Evolutionary conservation across 2,888 invertebrate genomes (phyloP), one percentile per base, ranked within the genome.

Genomic region (Belgica antarctica): DNA sequence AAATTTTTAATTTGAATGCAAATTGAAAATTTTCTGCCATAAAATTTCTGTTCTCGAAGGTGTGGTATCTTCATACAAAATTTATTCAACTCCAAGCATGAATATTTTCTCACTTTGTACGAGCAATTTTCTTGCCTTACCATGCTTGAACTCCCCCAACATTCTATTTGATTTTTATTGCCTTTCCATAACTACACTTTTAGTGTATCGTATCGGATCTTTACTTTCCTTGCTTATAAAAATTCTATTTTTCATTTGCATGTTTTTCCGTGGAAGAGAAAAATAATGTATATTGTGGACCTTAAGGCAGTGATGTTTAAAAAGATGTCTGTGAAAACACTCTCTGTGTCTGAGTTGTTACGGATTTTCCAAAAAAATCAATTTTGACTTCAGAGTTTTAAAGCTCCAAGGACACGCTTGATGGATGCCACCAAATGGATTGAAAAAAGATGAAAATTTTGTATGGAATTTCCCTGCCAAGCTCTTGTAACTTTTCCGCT

Each of bases 161-260:
- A 22, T 47, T 28, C 47, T 31, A 62, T 46, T 68, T 68, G 68
- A 52, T 68, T 68, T 68, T 68, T 68, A 68, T 68, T 68, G 57
- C 57, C 57, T 17, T 68, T 25, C 57, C 27, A 68, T 68, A 68
- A 68, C 52, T 47, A 68, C 46, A 59, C 59, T n/a, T 19, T 25
- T 1, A 59, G 59, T 27, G 31, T 47, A 57, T 17, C 27, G 68
- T 57, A 52, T 68, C 52, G 68, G 15, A 19, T 34, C 57, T n/a
- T 19, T 28, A n/a, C 57, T 7, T 22, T 46, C 46, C 8, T 12
- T 27, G 5, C 27, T 61, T 27, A 52, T 15, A n/a, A 34, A 34
- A 34, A 34, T 52, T 52, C 52, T 15, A 52, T 52, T 52, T 52
- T 52, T 52, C 52, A 52, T 52, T 52, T 52, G 24, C 52, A 52